Percentiles rank a stretch among this genome's conserved stretches.
phyloP scores from a whole-genome alignment of 2,888 invertebrate species.

The Vannuccia rotundouncinata region DNA sequence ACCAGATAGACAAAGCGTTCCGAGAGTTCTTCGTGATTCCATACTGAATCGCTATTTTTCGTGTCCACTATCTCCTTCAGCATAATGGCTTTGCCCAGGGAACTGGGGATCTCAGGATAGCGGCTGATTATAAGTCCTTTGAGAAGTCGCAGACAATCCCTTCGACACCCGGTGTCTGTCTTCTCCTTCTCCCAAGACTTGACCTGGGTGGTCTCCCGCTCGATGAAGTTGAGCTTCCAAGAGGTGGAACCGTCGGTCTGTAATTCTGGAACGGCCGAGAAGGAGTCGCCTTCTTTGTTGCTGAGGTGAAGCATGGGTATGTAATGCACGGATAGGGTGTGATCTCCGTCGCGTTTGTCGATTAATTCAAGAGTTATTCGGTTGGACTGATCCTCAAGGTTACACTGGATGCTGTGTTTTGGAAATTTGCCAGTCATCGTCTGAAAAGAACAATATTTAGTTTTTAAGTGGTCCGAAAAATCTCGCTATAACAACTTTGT shows the following conservation, averaged over 20 bases:
- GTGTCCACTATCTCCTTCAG: background rate
- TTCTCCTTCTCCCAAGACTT: background rate
- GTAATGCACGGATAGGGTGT: background rate
- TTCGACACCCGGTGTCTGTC: background rate
- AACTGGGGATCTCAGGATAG: background rate
- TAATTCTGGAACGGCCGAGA: background rate
- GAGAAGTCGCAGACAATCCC: background rate
- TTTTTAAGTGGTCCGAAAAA: no score
- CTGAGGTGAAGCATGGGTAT: background rate
- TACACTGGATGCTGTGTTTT: background rate
- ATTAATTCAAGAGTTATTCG: background rate
- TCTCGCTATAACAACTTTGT: no score
- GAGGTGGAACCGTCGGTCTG: background rate
- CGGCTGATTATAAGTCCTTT: background rate
- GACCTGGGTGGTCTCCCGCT: background rate
- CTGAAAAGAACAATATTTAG: background rate
- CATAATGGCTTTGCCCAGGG: background rate
- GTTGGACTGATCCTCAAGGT: background rate
- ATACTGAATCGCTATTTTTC: background rate
- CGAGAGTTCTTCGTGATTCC: background rate
- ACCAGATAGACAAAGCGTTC: background rate
- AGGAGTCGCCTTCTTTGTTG: background rate
- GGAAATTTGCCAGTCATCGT: slow-evolving; percentile 1
- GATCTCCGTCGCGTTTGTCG: background rate
- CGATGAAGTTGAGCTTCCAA: background rate